phyloP scores from a whole-genome alignment of 1,140 invertebrate species.

The Drosophila pallidifrons region DNA sequence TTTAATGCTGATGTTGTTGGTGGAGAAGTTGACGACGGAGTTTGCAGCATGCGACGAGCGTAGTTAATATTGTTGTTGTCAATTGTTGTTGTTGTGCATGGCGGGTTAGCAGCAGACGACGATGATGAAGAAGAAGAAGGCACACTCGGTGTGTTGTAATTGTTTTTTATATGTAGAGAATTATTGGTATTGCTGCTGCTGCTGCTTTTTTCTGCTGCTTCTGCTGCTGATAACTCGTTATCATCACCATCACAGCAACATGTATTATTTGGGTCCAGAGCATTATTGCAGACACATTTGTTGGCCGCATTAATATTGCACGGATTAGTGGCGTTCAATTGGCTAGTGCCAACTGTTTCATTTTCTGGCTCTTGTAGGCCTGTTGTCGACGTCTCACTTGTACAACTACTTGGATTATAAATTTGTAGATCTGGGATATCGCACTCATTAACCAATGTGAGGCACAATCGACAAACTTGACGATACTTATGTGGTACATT shows the following conservation, averaged over 20 bases:
- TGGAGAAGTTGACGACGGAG: slow-evolving; percentile 17
- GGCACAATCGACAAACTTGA: slow-evolving; percentile 86
- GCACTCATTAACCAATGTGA: slow-evolving; percentile 80
- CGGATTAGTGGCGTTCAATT: slow-evolving; percentile 25
- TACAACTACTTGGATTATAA: slow-evolving; percentile 54
- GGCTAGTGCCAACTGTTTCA: slow-evolving; percentile 33
- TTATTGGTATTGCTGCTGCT: slow-evolving; percentile 51
- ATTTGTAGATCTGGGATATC: slow-evolving; percentile 84
- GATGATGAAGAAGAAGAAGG: slow-evolving; percentile 32
- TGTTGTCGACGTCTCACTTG: slow-evolving; percentile 19
- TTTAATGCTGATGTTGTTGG: slow-evolving; percentile 45
- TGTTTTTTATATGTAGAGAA: slow-evolving; percentile 43
- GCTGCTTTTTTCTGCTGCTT: slow-evolving; percentile 51
- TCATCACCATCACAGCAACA: slow-evolving; percentile 71
- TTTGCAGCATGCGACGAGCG: slow-evolving; percentile 22
- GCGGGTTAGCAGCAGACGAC: slow-evolving; percentile 31
- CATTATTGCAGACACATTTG: slow-evolving; percentile 62
- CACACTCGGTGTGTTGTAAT: slow-evolving; percentile 72
- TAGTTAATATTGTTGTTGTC: slow-evolving; percentile 54
- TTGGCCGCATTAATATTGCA: slow-evolving; percentile 39
- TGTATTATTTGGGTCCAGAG: slow-evolving; percentile 55
- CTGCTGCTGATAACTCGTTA: slow-evolving; percentile 64
- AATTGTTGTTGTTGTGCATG: slow-evolving; percentile 36
- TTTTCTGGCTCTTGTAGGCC: slow-evolving; percentile 17
- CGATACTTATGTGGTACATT: slow-evolving; percentile 87